Base-by-base conservation (phyloP, 2,888 invertebrate genomes). In the Tolmerus cingulatus region DNA sequence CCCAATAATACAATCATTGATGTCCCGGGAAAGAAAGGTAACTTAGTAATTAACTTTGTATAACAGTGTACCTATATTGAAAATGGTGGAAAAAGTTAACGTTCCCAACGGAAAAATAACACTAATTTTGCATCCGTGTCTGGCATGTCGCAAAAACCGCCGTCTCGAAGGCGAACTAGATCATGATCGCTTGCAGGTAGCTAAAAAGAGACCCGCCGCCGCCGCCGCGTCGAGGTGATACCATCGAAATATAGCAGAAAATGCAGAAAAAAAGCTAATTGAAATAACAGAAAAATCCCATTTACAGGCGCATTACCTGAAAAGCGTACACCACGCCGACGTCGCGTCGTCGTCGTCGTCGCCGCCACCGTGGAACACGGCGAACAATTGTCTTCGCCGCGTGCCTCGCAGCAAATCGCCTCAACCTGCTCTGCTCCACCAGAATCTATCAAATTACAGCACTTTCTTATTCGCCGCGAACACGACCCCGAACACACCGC, bases 391-490 rank as follows among this genome's bases (percentile, higher is more conserved):
- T 23, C 27, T 66, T 66, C 46, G 37, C 27, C 51, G 30, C 51
- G 79, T 46, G 30, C 51, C n/a, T 55, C 51, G 55, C 23, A 23
- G 19, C 43, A 78, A 78, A 23, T 78, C 78, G 78, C 43, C 78
- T 40, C n/a, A 23, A 79, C 51, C 51, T 79, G 30, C 51, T 46
- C 30, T n/a, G 16, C 79, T 40, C 34, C 37, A 79, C 16, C 79
- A 51, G 34, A 79, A 79, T 51, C 30, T 79, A 79, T 79, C 79
- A 55, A 79, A 79, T 79, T 79, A 79, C 79, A 79, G 40, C 79
- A 79, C 79, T 79, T 79, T 79, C 79, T 79, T 23, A 79, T 79
- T 79, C 51, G 23, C 30, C 30, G 27, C 79, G 16, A 30, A 46
- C 46, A 51, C 16, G 23, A 43, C 77, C 37, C 34, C 40, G 55